Evolutionary conservation across 1,140 invertebrate genomes (phyloP).

Genomic region (Druon quercuslanigerum): DNA sequence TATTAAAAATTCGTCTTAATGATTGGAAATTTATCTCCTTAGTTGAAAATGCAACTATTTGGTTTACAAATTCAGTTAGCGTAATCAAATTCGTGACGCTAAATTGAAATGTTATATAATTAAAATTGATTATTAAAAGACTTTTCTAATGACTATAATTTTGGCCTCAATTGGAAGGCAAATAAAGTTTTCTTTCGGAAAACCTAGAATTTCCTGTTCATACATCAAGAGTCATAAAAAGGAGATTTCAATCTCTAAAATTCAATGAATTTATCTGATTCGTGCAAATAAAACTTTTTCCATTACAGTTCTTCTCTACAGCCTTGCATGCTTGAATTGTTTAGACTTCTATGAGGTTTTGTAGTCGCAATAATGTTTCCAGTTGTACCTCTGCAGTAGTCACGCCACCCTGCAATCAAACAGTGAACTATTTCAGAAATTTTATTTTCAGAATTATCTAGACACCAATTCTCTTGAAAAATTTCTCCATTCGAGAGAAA

Average conservation of each 20-base stretch:
- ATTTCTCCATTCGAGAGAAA: too few species aligned
- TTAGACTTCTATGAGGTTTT: conserved; percentile 6
- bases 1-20: too few species aligned
- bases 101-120: too few species aligned
- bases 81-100: too few species aligned
- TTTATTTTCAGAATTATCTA: not conserved
- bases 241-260: not conserved
- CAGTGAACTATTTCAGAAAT: not conserved
- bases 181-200: not conserved
- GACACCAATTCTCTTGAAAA: not conserved
- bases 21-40: too few species aligned
- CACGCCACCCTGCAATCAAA: conserved; percentile 23
- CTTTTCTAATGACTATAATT: conserved; percentile 23
- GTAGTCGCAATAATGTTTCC: not conserved
- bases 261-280: conserved; percentile 23
- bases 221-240: conserved; percentile 12
- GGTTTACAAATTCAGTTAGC: too few species aligned
- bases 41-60: too few species aligned
- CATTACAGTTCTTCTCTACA: not conserved
- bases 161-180: not conserved
- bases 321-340: conserved; percentile 15
- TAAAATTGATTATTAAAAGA: too few species aligned
- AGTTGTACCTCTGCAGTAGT: conserved; percentile 4
- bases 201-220: not conserved
- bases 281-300: conserved; percentile 28